Conservation (phyloP, 2,797 vertebrate species). For the Gallinago stenura region DNA sequence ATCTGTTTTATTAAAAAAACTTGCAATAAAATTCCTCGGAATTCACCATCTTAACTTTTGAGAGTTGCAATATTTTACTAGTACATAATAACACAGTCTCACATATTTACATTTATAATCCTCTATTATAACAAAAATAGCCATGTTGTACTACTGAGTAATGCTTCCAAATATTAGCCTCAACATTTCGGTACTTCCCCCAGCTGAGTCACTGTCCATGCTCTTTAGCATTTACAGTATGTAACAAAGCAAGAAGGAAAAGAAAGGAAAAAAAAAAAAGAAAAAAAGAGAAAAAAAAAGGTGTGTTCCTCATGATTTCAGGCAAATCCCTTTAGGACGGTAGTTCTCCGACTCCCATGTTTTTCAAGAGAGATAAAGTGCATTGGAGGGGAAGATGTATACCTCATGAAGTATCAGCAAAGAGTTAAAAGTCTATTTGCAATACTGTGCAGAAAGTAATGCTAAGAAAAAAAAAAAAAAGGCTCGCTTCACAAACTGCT, state of each 20-base stretch:
- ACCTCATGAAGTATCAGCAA: slow-evolving; percentile 17
- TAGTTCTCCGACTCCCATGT: slow-evolving; percentile 66
- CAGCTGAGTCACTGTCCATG: slow-evolving; percentile 64
- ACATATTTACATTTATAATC: slow-evolving; percentile 85
- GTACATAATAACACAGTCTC: slow-evolving; percentile 81
- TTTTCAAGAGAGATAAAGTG: slow-evolving; percentile 88
- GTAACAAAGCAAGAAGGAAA: slow-evolving; percentile 69
- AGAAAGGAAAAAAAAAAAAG: slow-evolving; percentile 47
- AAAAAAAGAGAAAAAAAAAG: slow-evolving; percentile 42
- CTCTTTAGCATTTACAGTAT: slow-evolving; percentile 66
- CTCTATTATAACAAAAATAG: slow-evolving; percentile 89
- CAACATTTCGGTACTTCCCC: slow-evolving; percentile 46
- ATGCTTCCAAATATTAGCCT: slow-evolving; percentile 75
- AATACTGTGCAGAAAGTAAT: slow-evolving; percentile 54
- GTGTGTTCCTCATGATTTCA: slow-evolving; percentile 69
- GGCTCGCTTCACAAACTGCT: slow-evolving; percentile 15
- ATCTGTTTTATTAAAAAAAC: slow-evolving; percentile 85
- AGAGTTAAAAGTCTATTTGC: slow-evolving; percentile 40
- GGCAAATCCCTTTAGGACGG: slow-evolving; percentile 79
- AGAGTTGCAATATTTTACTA: slow-evolving; percentile 84
- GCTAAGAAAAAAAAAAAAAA: slow-evolving; percentile 20
- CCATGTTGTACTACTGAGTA: slow-evolving; percentile 78
- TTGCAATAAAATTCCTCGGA: slow-evolving; percentile 84
- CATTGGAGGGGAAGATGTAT: slow-evolving; percentile 77
- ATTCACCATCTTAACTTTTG: slow-evolving; percentile 83